phyloP scores from a whole-genome alignment of 1,140 invertebrate genomes.

The Sitobion miscanthi region DNA sequence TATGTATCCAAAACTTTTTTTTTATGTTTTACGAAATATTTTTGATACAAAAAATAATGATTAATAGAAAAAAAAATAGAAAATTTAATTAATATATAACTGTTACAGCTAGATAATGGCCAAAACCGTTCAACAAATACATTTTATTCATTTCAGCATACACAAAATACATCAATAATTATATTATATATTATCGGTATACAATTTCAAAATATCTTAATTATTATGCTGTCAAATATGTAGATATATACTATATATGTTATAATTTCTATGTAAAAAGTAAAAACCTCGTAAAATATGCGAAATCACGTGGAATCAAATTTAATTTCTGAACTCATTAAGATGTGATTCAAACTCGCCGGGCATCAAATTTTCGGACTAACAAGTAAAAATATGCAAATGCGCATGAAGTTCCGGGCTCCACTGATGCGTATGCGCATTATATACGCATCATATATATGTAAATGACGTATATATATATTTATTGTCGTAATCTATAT shows the following conservation, averaged over 20 bases:
- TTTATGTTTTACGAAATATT: no score
- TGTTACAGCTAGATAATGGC: no score
- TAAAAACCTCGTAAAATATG: no score
- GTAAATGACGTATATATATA: not conserved
- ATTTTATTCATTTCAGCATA: no score
- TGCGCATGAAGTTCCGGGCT: not conserved
- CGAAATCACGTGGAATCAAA: not conserved
- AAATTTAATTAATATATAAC: no score
- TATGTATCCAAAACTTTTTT: not conserved
- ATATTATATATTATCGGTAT: not conserved
- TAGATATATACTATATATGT: no score
- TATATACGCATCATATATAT: not conserved
- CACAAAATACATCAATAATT: no score
- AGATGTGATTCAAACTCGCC: not conserved
- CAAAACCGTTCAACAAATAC: no score
- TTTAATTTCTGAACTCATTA: not conserved
- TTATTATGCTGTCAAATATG: not conserved
- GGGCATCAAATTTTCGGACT: not conserved
- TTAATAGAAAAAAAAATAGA: no score
- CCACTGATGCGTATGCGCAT: not conserved
- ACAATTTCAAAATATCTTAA: not conserved
- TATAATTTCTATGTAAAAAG: no score
- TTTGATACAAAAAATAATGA: no score
- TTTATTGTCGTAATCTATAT: conserved; percentile 1
- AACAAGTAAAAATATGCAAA: not conserved